Conservation (phyloP, 35 echinoderm and acorn worm species). For the Acanthaster planci region DNA sequence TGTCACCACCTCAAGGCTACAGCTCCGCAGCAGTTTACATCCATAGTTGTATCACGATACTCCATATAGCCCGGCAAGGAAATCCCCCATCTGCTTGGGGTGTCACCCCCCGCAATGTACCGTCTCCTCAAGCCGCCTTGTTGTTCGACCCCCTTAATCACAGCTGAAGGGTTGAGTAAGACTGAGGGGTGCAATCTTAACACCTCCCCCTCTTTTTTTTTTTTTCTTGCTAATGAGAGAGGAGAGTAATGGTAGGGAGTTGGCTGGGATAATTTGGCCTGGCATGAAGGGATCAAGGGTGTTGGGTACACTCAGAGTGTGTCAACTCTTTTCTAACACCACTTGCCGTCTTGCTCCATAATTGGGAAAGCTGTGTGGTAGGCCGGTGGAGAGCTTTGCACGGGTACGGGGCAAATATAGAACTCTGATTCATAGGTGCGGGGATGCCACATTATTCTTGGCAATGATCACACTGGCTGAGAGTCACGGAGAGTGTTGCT, state of each 20-base stretch:
- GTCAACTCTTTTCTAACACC: slow-evolving; percentile 8
- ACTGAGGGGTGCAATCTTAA: neutral
- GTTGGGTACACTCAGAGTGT: slow-evolving; percentile 16
- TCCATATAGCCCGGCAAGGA: neutral
- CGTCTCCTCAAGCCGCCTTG: neutral
- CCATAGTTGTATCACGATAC: slow-evolving; percentile 8
- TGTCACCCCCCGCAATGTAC: neutral
- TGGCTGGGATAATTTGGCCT: slow-evolving; percentile 1
- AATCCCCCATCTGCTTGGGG: slow-evolving; percentile 4
- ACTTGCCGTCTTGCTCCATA: neutral
- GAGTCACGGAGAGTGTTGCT: too few relatives aligned
- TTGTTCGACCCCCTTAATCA: slow-evolving; percentile 19
- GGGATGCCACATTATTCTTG: neutral
- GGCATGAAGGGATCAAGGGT: slow-evolving; percentile 1
- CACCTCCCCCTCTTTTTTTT: neutral
- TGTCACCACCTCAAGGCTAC: too few relatives aligned
- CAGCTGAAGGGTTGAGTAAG: slow-evolving; percentile 4
- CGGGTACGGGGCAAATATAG: neutral
- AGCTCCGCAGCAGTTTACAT: neutral
- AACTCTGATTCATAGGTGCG: neutral
- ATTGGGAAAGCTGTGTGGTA: neutral
- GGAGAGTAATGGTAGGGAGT: neutral
- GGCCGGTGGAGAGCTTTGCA: neutral
- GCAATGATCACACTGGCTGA: too few relatives aligned
- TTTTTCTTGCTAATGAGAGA: neutral